phyloP scores from a whole-genome alignment of 2,797 vertebrate genomes.

The Hephaestus fuliginosus region DNA sequence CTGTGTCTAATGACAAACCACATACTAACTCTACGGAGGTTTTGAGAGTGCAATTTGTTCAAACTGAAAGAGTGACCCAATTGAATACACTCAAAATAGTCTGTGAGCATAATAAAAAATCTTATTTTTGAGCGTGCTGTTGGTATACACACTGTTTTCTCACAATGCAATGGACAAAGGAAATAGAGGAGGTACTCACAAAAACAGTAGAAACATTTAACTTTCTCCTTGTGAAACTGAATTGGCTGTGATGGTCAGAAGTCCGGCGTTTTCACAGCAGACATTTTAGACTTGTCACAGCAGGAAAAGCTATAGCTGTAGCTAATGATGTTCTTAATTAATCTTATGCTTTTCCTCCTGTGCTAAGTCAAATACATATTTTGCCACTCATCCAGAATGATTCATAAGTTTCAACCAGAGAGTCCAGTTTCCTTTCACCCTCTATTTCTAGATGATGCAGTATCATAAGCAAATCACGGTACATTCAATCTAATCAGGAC shows the following conservation, averaged over 20 bases:
- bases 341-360: background rate
- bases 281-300: background rate
- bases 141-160: background rate
- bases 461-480: slow-evolving; percentile 55
- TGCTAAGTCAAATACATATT: background rate
- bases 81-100: background rate
- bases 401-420: background rate
- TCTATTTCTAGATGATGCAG: slow-evolving; percentile 36
- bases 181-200: background rate
- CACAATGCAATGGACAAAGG: background rate
- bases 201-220: background rate
- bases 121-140: background rate
- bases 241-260: background rate
- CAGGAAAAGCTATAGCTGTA: background rate
- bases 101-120: background rate
- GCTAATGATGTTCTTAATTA: background rate
- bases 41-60: background rate
- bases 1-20: background rate
- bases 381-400: background rate
- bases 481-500: slow-evolving; percentile 63
- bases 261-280: background rate
- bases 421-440: background rate
- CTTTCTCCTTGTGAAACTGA: background rate
- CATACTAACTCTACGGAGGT: background rate
- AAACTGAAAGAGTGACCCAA: background rate